Conservation (phyloP, 2,888 invertebrate genomes). For the Chrysolina haemoptera region DNA sequence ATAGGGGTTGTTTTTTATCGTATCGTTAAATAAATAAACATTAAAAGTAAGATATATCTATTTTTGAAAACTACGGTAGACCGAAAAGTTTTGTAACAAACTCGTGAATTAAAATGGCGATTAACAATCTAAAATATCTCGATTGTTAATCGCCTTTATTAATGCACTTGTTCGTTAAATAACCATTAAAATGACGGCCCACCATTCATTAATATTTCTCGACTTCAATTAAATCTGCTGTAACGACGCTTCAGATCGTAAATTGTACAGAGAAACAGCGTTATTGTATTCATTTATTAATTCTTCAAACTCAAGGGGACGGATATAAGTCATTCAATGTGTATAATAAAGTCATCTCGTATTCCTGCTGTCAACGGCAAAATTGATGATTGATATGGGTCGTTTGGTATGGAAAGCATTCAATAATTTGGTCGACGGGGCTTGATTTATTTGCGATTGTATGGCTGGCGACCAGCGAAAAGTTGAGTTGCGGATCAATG, state of each 20-base stretch:
- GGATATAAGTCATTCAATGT: neutral
- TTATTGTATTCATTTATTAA: slow-evolving; percentile 1
- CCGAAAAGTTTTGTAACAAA: too few relatives aligned
- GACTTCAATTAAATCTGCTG: neutral
- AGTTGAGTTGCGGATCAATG: neutral
- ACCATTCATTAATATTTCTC: slow-evolving; percentile 5
- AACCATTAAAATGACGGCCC: too few relatives aligned
- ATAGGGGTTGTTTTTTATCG: too few relatives aligned
- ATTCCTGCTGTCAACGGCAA: neutral
- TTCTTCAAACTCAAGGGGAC: neutral
- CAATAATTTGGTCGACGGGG: neutral
- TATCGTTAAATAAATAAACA: too few relatives aligned
- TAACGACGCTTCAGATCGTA: neutral
- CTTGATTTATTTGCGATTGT: slow-evolving; percentile 9
- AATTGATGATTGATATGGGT: slow-evolving; percentile 16
- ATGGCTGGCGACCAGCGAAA: neutral
- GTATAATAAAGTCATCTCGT: neutral
- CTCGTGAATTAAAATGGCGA: too few relatives aligned
- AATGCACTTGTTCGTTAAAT: too few relatives aligned
- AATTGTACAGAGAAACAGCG: neutral
- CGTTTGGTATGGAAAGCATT: slow-evolving; percentile 7
- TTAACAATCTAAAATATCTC: too few relatives aligned
- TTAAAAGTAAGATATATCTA: too few relatives aligned
- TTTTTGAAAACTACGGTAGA: too few relatives aligned
- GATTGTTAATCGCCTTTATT: too few relatives aligned